These are phyloP conservation scores for Suillia variegata DNA, from an alignment of 2,888 invertebrate genomes.

Conservation along the genomic window DNA sequence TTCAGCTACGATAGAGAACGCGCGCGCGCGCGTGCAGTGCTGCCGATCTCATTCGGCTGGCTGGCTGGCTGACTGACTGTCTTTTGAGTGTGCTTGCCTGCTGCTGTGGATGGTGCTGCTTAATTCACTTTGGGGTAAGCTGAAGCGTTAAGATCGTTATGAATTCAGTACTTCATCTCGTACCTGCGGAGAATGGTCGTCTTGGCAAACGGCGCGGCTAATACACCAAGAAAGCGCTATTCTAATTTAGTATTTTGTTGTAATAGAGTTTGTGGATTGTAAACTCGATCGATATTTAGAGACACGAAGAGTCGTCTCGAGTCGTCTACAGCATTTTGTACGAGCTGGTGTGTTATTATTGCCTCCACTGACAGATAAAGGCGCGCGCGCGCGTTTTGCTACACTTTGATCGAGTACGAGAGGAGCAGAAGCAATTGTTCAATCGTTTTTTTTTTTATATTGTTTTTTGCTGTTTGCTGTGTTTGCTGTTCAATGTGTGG, in stretches of 20 bases:
- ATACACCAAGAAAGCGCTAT: background rate
- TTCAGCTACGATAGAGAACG: background rate
- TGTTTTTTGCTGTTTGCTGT: background rate
- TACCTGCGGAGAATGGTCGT: constrained; percentile 39
- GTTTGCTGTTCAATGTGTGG: constrained; percentile 16
- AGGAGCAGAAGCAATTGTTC: constrained; percentile 14
- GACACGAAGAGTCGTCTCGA: background rate
- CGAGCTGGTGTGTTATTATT: background rate
- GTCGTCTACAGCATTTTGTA: background rate
- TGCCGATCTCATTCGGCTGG: constrained; percentile 45
- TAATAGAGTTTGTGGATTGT: constrained; percentile 16
- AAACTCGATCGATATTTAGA: constrained; percentile 23
- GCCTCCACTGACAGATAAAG: background rate
- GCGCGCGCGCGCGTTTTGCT: background rate
- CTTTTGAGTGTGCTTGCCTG: constrained; percentile 31
- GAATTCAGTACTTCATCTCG: constrained; percentile 40
- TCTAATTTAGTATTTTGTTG: constrained; percentile 25
- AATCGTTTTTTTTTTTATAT: constrained; percentile 1
- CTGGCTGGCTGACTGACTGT: too few relatives aligned
- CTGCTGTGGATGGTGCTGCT: constrained; percentile 39
- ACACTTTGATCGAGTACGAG: too few relatives aligned
- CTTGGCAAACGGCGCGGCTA: constrained; percentile 18
- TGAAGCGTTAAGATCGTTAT: constrained; percentile 37
- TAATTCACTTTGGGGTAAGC: constrained; percentile 31
- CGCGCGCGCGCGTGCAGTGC: background rate